Percentiles rank a stretch among this genome's conserved stretches.
phyloP scores from a whole-genome alignment of 2,888 invertebrate genomes.

The Acheta domesticus region DNA sequence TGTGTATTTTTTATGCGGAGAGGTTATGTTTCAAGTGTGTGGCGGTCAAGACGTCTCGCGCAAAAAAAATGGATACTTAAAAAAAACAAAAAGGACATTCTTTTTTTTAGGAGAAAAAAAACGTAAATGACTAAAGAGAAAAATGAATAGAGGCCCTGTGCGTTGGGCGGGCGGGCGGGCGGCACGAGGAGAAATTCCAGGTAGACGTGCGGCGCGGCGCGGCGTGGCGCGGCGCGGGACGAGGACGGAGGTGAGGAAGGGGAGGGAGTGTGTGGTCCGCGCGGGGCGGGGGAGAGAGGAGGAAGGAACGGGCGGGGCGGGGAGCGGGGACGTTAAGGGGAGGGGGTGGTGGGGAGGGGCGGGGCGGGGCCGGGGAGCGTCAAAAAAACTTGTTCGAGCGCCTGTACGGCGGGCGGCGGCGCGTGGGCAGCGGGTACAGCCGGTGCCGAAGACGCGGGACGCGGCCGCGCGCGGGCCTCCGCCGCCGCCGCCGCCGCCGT shows the following conservation, averaged over 20 bases:
- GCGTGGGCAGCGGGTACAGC: not conserved
- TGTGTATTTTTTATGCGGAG: conserved; percentile 18
- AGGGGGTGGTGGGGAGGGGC: not conserved
- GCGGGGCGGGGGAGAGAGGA: not conserved
- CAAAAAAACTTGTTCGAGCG: conserved; percentile 18
- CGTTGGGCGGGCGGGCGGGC: not conserved
- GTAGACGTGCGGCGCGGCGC: not conserved
- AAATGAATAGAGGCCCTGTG: conserved; percentile 8
- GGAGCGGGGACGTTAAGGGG: not conserved
- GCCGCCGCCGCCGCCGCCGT: not conserved
- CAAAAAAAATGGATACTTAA: not conserved
- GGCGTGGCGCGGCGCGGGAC: not conserved
- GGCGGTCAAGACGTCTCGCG: conserved; percentile 9
- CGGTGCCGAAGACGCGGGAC: not conserved
- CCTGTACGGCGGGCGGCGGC: not conserved
- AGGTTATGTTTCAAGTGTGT: conserved; percentile 18
- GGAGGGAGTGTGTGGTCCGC: not conserved
- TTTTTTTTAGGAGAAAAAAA: not conserved
- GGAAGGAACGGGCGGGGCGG: not conserved
- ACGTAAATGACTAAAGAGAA: conserved; percentile 3
- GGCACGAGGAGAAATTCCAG: not conserved
- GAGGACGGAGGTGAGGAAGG: not conserved
- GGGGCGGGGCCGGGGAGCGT: not conserved
- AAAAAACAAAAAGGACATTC: not conserved
- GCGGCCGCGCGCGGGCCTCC: not conserved